Conservation (phyloP, 2,113 vertebrate genomes). For the Callipepla californica region DNA sequence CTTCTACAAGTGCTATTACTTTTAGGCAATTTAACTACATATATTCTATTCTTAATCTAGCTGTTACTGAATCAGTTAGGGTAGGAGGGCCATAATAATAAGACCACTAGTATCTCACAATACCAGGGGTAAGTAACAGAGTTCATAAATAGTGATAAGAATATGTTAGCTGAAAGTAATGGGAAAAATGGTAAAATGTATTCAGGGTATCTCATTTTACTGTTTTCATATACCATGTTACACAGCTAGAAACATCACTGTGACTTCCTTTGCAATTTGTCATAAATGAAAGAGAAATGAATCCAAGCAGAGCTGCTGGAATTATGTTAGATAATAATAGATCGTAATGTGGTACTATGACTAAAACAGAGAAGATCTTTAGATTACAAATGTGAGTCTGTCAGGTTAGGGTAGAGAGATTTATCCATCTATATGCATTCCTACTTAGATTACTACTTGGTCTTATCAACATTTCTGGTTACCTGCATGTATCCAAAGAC, state of each 20-base stretch:
- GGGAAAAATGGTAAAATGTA: neutral
- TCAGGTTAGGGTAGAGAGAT: neutral
- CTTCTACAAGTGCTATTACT: neutral
- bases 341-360: neutral
- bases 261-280: neutral
- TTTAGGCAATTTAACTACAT: neutral
- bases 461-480: neutral
- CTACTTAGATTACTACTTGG: neutral
- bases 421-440: neutral
- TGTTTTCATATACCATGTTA: neutral
- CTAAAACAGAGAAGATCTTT: neutral
- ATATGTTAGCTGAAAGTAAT: neutral
- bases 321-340: neutral
- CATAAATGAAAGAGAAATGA: neutral
- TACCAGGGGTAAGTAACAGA: neutral
- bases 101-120: neutral
- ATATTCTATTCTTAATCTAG: neutral
- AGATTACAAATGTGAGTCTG: neutral
- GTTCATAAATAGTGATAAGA: neutral
- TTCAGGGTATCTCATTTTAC: neutral
- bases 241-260: neutral
- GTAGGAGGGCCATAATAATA: neutral
- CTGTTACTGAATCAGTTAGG: neutral
- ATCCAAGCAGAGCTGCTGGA: neutral
- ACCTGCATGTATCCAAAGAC: neutral